These are phyloP conservation scores for Orthonevra nobilis DNA, from an alignment of 2,888 invertebrate genomes.

Conservation along the genomic window DNA sequence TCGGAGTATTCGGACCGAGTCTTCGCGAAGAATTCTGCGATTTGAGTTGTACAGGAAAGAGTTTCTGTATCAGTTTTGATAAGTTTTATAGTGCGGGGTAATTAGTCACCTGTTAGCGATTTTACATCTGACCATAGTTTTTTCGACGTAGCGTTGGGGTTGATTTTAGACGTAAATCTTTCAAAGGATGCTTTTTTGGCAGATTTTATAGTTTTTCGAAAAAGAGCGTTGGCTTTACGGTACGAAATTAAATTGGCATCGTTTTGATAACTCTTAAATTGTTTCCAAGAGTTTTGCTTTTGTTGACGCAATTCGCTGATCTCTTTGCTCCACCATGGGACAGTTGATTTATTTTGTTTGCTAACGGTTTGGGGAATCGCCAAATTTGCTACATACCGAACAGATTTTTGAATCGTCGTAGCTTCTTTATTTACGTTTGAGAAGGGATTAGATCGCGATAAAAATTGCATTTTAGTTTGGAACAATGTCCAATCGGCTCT, in stretches of 20 bases:
- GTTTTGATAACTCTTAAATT: background rate
- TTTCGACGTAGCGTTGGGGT: background rate
- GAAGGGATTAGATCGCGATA: too few species aligned
- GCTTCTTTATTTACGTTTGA: background rate
- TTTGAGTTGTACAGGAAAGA: too few species aligned
- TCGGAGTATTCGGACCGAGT: too few species aligned
- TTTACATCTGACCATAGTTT: background rate
- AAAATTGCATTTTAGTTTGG: too few species aligned
- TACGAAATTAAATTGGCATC: background rate
- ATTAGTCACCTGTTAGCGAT: background rate
- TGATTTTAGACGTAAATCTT: constrained; percentile 10
- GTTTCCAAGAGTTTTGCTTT: background rate
- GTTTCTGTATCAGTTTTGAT: too few species aligned
- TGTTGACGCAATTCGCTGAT: background rate
- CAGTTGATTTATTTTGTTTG: background rate
- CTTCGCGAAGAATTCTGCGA: too few species aligned
- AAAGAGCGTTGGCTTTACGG: constrained; percentile 1
- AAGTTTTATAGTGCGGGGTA: background rate
- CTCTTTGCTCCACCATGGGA: background rate
- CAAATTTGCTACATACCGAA: background rate
- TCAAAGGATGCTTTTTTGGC: constrained; percentile 5
- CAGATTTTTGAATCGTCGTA: background rate
- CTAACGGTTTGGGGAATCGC: constrained; percentile 1
- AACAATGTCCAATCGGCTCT: background rate
- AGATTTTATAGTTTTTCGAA: background rate